Percentiles rank a stretch among this genome's conserved stretches.
These are phyloP conservation scores for Odocoileus virginianus DNA, from an alignment of 2,113 vertebrate genomes.

Conservation along the genomic window DNA sequence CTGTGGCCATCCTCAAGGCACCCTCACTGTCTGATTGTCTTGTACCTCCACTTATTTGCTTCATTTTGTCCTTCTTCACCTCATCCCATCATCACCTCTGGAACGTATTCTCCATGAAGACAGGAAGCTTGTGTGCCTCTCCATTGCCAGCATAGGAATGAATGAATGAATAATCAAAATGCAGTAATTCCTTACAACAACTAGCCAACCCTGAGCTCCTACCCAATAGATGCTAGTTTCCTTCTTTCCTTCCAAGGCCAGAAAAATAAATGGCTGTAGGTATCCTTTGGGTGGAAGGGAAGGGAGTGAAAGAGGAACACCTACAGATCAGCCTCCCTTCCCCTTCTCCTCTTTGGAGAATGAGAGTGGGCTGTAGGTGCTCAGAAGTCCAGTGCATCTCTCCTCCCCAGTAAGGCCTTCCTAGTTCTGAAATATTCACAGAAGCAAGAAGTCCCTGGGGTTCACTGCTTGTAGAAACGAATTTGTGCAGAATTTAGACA, in stretches of 20 bases:
- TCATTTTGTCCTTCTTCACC: not conserved
- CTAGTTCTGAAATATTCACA: not conserved
- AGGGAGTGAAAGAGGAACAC: accelerated
- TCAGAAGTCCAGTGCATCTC: not conserved
- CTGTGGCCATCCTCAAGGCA: too few relatives aligned
- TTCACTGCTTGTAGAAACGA: not conserved
- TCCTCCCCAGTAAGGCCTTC: not conserved
- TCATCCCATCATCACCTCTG: not conserved
- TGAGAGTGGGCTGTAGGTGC: not conserved
- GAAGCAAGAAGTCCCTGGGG: not conserved
- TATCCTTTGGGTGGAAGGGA: too few relatives aligned
- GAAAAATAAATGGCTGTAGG: not conserved
- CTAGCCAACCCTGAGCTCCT: not conserved
- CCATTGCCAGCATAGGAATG: not conserved
- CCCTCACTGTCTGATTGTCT: not conserved
- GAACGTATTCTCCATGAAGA: not conserved
- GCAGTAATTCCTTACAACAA: not conserved
- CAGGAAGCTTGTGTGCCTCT: not conserved
- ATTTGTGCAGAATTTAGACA: not conserved
- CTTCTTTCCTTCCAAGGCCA: not conserved
- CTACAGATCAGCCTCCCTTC: not conserved
- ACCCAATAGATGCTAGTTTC: not conserved
- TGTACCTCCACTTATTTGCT: not conserved
- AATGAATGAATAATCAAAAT: not conserved
- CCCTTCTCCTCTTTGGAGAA: not conserved